Evolutionary conservation across 2,797 vertebrate species (phyloP), one percentile per base, ranked within the genome.

Genomic region (Neosalanx taihuensis): DNA sequence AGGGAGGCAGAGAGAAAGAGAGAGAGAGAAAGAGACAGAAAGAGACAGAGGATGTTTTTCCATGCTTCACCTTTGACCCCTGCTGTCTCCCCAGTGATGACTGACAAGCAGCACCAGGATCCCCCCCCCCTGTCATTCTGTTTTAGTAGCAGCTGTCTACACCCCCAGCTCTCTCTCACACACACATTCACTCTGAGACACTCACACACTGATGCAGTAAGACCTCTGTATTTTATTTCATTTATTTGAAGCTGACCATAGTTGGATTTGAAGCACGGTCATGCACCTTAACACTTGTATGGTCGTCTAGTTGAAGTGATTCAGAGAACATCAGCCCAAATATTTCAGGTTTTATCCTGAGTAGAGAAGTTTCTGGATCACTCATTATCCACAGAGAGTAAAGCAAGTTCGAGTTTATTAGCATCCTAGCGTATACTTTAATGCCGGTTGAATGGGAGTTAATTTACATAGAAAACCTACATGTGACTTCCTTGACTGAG

Each of bases 81-180:
- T 81, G 84, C 85, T 64, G 62, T n/a, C 31, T 41, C 85, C 86
- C 7, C 1, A 60, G 71, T 6, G 79, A 74, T 84, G 85, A 87
- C 84, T 88, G 89, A 87, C 87, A 84, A 83, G 85, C 77, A 18
- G 76, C 85, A 81, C 77, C 71, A 71, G 81, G 77, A 76, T 86
- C 35, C 29, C 20, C 58, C 17, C 51, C 72, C 17, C 68, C 72
- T 74, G 80, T 79, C 82, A 26, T 67, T 76, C 57, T 82, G 81
- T 86, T 85, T 86, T 77, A 75, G 4, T 13, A 84, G 80, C 85
- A 81, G 86, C 78, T 88, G 82, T 82, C 79, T 61, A 57, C 46
- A 20, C 37, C 51, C 51, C 15, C 2, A 18, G 20, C 37, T 37
- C 30, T 9, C 12, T 13, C 64, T 29, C 66, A 53, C 15, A 53